These are phyloP conservation scores for Drosophila baimaii DNA, from an alignment of 1,140 invertebrate genomes.

Conservation along the genomic window DNA sequence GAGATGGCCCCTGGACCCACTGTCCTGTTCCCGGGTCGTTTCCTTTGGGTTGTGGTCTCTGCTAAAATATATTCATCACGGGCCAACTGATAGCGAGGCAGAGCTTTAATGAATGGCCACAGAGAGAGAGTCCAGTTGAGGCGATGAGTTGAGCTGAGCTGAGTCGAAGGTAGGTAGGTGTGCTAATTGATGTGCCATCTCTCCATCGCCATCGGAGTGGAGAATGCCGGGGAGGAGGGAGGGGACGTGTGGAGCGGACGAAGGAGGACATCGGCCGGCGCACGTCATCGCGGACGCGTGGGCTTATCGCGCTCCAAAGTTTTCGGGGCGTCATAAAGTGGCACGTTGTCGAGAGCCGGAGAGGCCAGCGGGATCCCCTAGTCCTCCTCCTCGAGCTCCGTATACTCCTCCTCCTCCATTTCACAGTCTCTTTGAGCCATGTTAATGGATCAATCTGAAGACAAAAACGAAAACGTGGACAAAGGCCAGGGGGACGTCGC, in stretches of 20 bases:
- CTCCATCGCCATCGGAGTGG: constrained; percentile 36
- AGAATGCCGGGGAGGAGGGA: background rate
- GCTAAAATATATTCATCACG: constrained; percentile 80
- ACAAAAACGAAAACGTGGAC: constrained; percentile 26
- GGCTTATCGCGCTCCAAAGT: constrained; percentile 73
- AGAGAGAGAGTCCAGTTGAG: constrained; percentile 33
- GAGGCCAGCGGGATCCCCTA: constrained; percentile 6
- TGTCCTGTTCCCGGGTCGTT: constrained; percentile 1
- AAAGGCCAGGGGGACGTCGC: constrained; percentile 23
- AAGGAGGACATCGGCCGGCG: constrained; percentile 43
- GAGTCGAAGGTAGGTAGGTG: constrained; percentile 70
- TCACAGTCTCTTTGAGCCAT: constrained; percentile 34
- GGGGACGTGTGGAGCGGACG: background rate
- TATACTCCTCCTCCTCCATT: background rate
- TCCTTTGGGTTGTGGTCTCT: constrained; percentile 59
- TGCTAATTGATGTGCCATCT: constrained; percentile 82
- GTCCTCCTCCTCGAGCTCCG: constrained; percentile 5
- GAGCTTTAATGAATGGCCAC: constrained; percentile 75
- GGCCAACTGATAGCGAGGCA: constrained; percentile 61
- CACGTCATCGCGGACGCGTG: constrained; percentile 70
- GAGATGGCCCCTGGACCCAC: background rate
- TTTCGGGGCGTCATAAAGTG: constrained; percentile 68
- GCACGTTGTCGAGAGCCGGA: constrained; percentile 63
- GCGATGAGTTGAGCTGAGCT: constrained; percentile 22
- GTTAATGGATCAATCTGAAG: constrained; percentile 57